These are phyloP conservation scores for Idris sp. DNA, from an alignment of 1,140 invertebrate species.

Conservation along the genomic window DNA sequence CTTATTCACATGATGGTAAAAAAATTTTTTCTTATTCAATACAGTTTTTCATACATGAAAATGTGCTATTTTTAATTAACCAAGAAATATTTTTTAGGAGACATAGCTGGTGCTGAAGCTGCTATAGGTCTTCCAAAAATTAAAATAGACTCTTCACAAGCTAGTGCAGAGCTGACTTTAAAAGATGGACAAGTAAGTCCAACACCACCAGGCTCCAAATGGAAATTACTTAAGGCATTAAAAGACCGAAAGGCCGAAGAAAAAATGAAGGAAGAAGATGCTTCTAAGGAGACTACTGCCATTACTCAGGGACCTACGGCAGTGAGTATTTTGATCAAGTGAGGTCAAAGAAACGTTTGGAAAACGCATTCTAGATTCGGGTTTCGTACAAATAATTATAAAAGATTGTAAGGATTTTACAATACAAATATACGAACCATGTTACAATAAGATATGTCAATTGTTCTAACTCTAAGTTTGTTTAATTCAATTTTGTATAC, in stretches of 20 bases:
- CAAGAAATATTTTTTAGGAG: constrained; percentile 65
- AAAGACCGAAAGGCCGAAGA: constrained; percentile 94
- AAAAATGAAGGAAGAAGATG: constrained; percentile 83
- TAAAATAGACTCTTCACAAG: constrained; percentile 76
- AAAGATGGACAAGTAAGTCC: constrained; percentile 78
- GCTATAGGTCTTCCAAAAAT: constrained; percentile 79
- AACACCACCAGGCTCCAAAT: constrained; percentile 86
- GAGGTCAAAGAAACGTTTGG: constrained; percentile 75
- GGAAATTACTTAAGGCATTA: constrained; percentile 92
- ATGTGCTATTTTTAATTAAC: neutral
- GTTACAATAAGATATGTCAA: constrained; percentile 46
- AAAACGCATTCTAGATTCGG: constrained; percentile 64
- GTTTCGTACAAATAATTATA: constrained; percentile 56
- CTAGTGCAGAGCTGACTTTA: constrained; percentile 67
- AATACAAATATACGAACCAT: constrained; percentile 24
- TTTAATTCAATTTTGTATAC: too few species aligned
- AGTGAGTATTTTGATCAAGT: constrained; percentile 78
- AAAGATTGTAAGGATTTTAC: constrained; percentile 55
- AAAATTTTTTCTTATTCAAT: neutral
- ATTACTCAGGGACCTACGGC: constrained; percentile 71
- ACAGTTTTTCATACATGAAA: neutral
- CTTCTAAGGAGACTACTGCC: constrained; percentile 77
- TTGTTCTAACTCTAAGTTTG: too few species aligned
- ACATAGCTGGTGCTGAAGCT: constrained; percentile 68
- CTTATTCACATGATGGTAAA: constrained; percentile 71